phyloP scores from a whole-genome alignment of 2,888 invertebrate genomes.

The Callosobruchus maculatus region DNA sequence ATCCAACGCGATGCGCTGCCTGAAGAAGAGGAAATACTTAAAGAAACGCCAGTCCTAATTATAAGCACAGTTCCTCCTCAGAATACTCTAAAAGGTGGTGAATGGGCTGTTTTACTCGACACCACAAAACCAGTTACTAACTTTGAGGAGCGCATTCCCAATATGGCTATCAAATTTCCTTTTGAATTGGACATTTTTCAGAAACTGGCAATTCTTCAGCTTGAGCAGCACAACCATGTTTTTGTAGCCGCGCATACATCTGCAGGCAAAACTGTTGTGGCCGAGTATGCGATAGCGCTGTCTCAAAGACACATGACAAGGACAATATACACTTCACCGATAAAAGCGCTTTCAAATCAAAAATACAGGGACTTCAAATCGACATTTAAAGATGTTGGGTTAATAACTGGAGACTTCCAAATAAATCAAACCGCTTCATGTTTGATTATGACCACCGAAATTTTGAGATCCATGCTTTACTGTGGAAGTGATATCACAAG shows the following conservation, averaged over 20 bases:
- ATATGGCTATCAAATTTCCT: slow-evolving; percentile 79
- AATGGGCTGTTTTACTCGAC: slow-evolving; percentile 88
- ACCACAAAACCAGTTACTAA: slow-evolving; percentile 75
- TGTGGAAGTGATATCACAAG: slow-evolving; percentile 91
- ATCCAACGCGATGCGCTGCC: slow-evolving; percentile 22
- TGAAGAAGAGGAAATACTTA: slow-evolving; percentile 40
- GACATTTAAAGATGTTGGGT: slow-evolving; percentile 87
- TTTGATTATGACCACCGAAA: slow-evolving; percentile 99
- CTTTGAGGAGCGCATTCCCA: slow-evolving; percentile 75
- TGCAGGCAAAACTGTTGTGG: slow-evolving; percentile 97
- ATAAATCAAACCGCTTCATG: slow-evolving; percentile 91
- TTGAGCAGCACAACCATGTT: slow-evolving; percentile 92
- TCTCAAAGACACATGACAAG: slow-evolving; percentile 89
- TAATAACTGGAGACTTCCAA: slow-evolving; percentile 94
- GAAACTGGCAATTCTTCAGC: slow-evolving; percentile 90
- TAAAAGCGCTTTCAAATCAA: slow-evolving; percentile 97
- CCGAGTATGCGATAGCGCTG: slow-evolving; percentile 97
- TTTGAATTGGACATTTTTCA: slow-evolving; percentile 97
- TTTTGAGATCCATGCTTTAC: slow-evolving; percentile 93
- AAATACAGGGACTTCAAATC: slow-evolving; percentile 96
- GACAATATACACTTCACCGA: slow-evolving; percentile 96
- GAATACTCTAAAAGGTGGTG: slow-evolving; percentile 54
- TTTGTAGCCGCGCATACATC: slow-evolving; percentile 99
- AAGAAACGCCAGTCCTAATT: slow-evolving; percentile 61
- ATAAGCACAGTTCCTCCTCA: slow-evolving; percentile 57